Evolutionary conservation across 2,113 vertebrate species (phyloP).

Genomic region (Lagopus muta): DNA sequence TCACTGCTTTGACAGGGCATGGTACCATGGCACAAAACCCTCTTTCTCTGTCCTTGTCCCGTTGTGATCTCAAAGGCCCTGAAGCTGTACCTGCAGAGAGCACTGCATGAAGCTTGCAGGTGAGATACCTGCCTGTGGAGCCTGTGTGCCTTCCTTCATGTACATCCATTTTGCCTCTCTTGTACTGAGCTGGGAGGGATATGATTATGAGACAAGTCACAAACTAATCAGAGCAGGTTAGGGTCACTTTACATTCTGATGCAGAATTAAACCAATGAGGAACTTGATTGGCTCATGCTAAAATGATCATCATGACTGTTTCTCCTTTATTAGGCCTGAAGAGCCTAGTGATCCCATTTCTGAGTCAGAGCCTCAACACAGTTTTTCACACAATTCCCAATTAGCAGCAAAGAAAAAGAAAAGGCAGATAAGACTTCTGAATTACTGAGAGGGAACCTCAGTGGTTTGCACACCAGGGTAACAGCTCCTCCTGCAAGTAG

Average conservation of each 20-base stretch:
- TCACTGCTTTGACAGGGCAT: background rate
- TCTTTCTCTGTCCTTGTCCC: background rate
- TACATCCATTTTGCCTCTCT: background rate
- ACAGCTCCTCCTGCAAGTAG: constrained; percentile 6
- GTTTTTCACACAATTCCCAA: background rate
- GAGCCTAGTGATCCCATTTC: background rate
- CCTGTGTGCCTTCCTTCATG: background rate
- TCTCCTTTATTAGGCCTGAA: background rate
- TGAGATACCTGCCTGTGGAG: background rate
- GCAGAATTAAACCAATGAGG: background rate
- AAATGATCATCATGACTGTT: accelerated
- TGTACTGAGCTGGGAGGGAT: background rate
- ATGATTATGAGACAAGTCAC: background rate
- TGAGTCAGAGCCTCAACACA: accelerated
- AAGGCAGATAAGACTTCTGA: background rate
- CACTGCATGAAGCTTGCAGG: background rate
- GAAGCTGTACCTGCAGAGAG: background rate
- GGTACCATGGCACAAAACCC: background rate
- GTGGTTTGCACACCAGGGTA: background rate
- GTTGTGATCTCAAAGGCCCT: background rate
- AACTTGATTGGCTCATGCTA: background rate
- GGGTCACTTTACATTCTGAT: background rate
- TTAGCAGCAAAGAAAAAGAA: background rate
- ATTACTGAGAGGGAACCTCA: background rate
- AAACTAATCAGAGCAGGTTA: background rate